A percentile compares a stretch with the other conserved stretches of the same genome.
These are phyloP conservation scores for Plectropomus leopardus DNA, from an alignment of 2,113 vertebrate species.

Conservation along the genomic window DNA sequence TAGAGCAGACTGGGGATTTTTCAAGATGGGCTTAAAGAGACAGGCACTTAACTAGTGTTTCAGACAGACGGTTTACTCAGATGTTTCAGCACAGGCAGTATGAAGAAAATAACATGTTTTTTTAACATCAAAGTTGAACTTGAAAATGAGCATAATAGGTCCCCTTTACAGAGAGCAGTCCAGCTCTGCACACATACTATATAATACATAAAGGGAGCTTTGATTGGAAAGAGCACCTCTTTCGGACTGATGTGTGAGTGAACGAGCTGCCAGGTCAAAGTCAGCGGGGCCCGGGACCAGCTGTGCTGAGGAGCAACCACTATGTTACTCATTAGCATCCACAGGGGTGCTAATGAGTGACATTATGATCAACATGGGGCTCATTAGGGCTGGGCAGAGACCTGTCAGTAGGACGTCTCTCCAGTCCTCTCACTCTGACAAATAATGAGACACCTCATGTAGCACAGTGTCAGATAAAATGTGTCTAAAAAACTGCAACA, in stretches of 20 bases:
- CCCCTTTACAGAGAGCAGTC: too few relatives aligned
- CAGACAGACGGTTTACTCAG: too few relatives aligned
- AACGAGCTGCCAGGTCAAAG: conserved; percentile 38
- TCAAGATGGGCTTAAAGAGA: too few relatives aligned
- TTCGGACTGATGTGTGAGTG: conserved; percentile 31
- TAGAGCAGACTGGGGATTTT: too few relatives aligned
- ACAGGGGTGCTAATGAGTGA: conserved; percentile 71
- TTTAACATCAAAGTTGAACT: too few relatives aligned
- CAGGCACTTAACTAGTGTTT: too few relatives aligned
- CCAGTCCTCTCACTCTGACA: conserved; percentile 27
- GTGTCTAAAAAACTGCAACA: neutral
- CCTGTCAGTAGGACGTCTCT: conserved; percentile 38
- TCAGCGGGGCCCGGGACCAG: conserved; percentile 39
- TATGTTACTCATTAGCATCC: conserved; percentile 66
- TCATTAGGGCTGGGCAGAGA: conserved; percentile 61
- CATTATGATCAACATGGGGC: conserved; percentile 64
- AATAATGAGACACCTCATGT: conserved; percentile 28
- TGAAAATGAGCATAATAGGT: too few relatives aligned
- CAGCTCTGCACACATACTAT: neutral
- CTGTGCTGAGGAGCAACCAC: conserved; percentile 47
- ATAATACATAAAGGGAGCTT: conserved; percentile 25
- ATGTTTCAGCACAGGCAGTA: too few relatives aligned
- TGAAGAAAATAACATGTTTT: too few relatives aligned
- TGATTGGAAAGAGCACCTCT: conserved; percentile 41
- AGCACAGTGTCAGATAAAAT: conserved; percentile 13